These are phyloP conservation scores for Caenorhabditis sulstoni DNA, from an alignment of 2,888 invertebrate species.

Conservation along the genomic window DNA sequence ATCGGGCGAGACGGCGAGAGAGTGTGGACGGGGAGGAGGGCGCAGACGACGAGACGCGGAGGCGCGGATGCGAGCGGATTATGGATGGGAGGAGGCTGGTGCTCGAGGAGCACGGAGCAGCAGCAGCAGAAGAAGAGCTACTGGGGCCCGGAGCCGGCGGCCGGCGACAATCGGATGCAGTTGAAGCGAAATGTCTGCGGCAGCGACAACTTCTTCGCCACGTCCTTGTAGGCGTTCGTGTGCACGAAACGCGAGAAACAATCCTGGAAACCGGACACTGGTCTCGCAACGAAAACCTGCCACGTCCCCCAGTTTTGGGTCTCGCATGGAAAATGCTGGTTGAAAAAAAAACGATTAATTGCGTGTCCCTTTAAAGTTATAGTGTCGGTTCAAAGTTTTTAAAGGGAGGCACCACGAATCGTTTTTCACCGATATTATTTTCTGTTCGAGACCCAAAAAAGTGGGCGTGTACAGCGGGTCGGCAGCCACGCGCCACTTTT, in stretches of 20 bases:
- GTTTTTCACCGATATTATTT: too few relatives aligned
- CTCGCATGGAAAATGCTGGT: not conserved
- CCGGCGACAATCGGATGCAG: slow-evolving; percentile 63
- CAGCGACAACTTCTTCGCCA: slow-evolving; percentile 71
- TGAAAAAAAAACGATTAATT: too few relatives aligned
- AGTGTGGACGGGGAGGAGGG: slow-evolving; percentile 5
- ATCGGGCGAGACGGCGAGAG: slow-evolving; percentile 9
- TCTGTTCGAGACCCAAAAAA: too few relatives aligned
- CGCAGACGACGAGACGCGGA: slow-evolving; percentile 16
- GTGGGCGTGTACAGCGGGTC: too few relatives aligned
- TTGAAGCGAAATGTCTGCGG: slow-evolving; percentile 75
- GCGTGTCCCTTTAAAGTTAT: too few relatives aligned
- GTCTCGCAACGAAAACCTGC: too few relatives aligned
- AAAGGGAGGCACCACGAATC: too few relatives aligned
- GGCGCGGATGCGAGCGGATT: too few relatives aligned
- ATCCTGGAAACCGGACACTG: slow-evolving; percentile 70
- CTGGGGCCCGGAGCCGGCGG: slow-evolving; percentile 14
- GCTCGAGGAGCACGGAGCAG: too few relatives aligned
- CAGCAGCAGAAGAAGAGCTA: slow-evolving; percentile 15
- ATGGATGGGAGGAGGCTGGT: not conserved
- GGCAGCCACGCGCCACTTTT: too few relatives aligned
- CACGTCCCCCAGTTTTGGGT: too few relatives aligned
- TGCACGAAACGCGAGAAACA: slow-evolving; percentile 76
- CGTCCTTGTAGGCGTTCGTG: slow-evolving; percentile 72
- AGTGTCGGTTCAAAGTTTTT: too few relatives aligned